Evolutionary conservation across 2,888 invertebrate species (phyloP).

Genomic region (Rugalucina vietnamica): DNA sequence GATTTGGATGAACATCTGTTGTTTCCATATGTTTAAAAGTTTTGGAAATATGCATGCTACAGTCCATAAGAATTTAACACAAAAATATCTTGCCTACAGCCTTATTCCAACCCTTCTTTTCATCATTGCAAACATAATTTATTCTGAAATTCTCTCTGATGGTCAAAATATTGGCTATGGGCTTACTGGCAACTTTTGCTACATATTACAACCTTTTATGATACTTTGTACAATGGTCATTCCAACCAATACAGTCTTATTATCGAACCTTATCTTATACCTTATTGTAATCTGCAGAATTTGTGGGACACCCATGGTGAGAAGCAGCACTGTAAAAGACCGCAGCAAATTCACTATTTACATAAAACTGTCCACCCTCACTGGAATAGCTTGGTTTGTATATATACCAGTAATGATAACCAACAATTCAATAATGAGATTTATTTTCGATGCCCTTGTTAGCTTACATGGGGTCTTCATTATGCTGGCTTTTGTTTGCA

Average conservation of each 20-base stretch:
- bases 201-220: slow-evolving; percentile 37
- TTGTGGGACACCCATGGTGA: neutral
- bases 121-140: slow-evolving; percentile 30
- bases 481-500: slow-evolving; percentile 45
- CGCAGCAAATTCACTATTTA: slow-evolving; percentile 33
- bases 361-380: slow-evolving; percentile 44
- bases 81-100: neutral
- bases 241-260: slow-evolving; percentile 27
- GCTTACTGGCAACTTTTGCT: slow-evolving; percentile 23
- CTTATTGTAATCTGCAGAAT: slow-evolving; percentile 29
- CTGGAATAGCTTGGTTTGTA: slow-evolving; percentile 50
- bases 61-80: neutral
- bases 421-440: slow-evolving; percentile 11
- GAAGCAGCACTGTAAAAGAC: slow-evolving; percentile 32
- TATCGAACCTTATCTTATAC: slow-evolving; percentile 36
- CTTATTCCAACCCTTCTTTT: slow-evolving; percentile 10
- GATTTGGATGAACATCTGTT: slow-evolving; percentile 59
- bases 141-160: neutral
- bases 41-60: neutral
- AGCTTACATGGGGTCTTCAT: slow-evolving; percentile 48
- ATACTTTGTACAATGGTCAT: slow-evolving; percentile 35
- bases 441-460: slow-evolving; percentile 37
- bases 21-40: slow-evolving; percentile 34
- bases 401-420: slow-evolving; percentile 42
- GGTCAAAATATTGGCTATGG: slow-evolving; percentile 42